Evolutionary conservation across 2,113 vertebrate species (phyloP).

Genomic region (Bagarius yarrelli): DNA sequence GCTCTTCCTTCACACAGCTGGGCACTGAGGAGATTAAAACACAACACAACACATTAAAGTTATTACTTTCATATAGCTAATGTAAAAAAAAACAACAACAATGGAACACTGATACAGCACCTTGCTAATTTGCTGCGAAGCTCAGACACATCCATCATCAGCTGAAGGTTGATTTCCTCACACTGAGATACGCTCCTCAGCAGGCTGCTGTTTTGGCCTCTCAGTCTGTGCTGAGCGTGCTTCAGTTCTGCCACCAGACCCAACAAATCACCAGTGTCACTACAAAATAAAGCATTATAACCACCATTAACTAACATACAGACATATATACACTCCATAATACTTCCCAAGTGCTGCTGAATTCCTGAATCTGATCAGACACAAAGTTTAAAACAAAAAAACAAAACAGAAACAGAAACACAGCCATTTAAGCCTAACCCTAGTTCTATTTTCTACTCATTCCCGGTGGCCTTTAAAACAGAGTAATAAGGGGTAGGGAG

Average conservation of each 20-base stretch:
- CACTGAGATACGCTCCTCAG: conserved; percentile 67
- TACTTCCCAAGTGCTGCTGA: background rate
- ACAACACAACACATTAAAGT: background rate
- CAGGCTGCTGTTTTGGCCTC: conserved; percentile 69
- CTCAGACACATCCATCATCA: conserved; percentile 70
- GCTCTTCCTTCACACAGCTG: conserved; percentile 63
- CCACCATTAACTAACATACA: background rate
- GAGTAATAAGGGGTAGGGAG: too few species aligned
- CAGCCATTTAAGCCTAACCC: too few species aligned
- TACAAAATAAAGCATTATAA: conserved; percentile 35
- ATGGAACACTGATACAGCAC: conserved; percentile 46
- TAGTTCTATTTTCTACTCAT: too few species aligned
- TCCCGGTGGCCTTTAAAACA: too few species aligned
- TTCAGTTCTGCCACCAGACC: conserved; percentile 65
- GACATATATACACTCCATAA: background rate
- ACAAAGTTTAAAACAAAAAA: too few species aligned
- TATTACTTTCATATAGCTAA: background rate
- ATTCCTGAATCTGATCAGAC: background rate
- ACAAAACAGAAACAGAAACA: too few species aligned
- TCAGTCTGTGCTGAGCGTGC: conserved; percentile 64
- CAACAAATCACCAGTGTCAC: conserved; percentile 64
- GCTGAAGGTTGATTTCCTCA: conserved; percentile 74
- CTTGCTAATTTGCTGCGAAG: conserved; percentile 68
- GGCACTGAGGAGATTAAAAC: conserved; percentile 55
- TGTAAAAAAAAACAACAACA: background rate